Evolutionary conservation across 2,888 invertebrate species (phyloP).

Genomic region (Stictocephala bisonia): DNA sequence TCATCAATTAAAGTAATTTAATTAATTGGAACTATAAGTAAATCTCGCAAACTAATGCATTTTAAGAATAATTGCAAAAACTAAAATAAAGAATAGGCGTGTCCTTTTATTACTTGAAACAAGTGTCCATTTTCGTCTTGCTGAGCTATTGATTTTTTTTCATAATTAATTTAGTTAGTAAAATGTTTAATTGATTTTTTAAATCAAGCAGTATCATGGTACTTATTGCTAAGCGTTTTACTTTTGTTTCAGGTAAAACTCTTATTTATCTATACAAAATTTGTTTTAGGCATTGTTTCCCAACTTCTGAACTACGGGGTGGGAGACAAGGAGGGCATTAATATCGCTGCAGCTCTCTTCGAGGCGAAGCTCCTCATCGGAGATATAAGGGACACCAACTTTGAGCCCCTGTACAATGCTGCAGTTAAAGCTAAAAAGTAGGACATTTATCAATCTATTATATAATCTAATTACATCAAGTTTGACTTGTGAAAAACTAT

Average conservation of each 20-base stretch:
- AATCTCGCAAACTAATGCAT: no score
- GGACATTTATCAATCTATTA: no score
- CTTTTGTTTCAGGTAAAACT: not conserved
- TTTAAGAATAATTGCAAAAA: no score
- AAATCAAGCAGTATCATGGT: not conserved
- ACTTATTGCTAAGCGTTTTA: no score
- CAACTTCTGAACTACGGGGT: conserved; percentile 60
- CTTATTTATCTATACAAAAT: conserved; percentile 11
- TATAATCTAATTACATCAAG: no score
- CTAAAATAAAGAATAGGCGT: no score
- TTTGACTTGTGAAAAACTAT: no score
- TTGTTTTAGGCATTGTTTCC: conserved; percentile 57
- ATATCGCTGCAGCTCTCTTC: conserved; percentile 61
- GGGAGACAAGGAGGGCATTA: conserved; percentile 58
- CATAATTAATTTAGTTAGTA: not conserved
- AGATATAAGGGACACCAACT: conserved; percentile 61
- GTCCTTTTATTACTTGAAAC: no score
- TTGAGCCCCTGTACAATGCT: conserved; percentile 54
- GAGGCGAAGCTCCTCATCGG: conserved; percentile 64
- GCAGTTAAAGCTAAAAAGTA: conserved; percentile 49
- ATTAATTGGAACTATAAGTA: no score
- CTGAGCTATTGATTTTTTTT: no score
- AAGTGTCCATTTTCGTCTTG: no score
- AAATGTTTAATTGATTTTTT: not conserved
- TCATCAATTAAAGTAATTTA: no score